Base-by-base conservation (phyloP, 2,888 invertebrate genomes). In the Tetragonisca angustula region DNA sequence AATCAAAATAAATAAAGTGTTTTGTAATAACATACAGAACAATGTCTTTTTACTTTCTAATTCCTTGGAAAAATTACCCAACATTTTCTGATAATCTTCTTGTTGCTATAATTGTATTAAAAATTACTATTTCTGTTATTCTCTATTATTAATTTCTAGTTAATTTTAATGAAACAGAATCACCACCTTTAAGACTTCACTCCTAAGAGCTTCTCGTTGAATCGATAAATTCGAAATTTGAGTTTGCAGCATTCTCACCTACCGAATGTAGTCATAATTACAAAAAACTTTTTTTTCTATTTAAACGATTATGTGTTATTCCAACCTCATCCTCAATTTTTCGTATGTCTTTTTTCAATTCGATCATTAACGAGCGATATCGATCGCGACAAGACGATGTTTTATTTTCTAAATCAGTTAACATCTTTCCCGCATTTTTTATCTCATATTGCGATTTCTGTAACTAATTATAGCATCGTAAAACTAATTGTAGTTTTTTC, bases 281-380 rank as follows among this genome's bases (percentile, higher is more conserved):
- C 15, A 62, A 54, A 61, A 36, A 54, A 59, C 15, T 27, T 15
- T 64, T 24, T 4, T 67, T 54, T 19, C 17, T n/a, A 19, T 49
- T n/a, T 27, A 4, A 19, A 21, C 21, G 36, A n/a, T n/a, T 49
- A 62, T 59, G 59, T 52, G 11, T 27, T 27, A 17, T 78, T 78
- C 88, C 79, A 85, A 93, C 93, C 90, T 93, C 91, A 49, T 86
- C 76, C 76, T 92, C 91, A 6, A 90, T 92, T 80, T 88, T 87
- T 27, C 77, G 75, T 70, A 93, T 84, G n/a, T 92, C 91, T 59
- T 84, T 88, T 79, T 91, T 92, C 61, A 93, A 84, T 64, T 90
- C 91, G 1, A 70, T 81, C 79, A 92, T 85, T 64, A 92, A 86
- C 64, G 68, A 82, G 64, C 87, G 90, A 70, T 91, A 91, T 9